A percentile compares a stretch with the other conserved stretches of the same genome.
phyloP scores from a whole-genome alignment of 1,140 invertebrate species.

The Galleria mellonella region DNA sequence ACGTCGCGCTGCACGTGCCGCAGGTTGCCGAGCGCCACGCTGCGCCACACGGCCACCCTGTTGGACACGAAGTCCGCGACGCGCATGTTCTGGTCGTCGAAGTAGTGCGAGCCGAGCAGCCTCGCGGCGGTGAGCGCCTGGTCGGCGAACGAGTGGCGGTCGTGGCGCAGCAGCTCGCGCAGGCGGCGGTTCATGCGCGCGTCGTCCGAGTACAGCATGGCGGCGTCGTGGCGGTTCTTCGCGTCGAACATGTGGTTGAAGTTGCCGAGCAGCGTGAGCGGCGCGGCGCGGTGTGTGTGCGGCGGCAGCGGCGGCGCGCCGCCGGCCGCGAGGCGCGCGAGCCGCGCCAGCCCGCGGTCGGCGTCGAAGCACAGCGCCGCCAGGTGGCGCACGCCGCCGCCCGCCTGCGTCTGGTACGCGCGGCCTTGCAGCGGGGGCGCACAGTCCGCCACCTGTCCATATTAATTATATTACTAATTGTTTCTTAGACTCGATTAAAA shows the following conservation, averaged over 20 bases:
- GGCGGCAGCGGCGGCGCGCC: conserved; percentile 27
- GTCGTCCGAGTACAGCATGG: conserved; percentile 55
- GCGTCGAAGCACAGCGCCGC: conserved; percentile 57
- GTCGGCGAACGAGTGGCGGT: conserved; percentile 37
- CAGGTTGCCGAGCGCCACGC: conserved; percentile 55
- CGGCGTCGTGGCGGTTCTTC: conserved; percentile 44
- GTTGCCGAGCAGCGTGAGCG: conserved; percentile 59
- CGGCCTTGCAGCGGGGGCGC: conserved; percentile 47
- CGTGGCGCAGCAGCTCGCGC: conserved; percentile 41
- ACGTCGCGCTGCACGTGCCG: conserved; percentile 49
- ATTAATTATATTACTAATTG: no score
- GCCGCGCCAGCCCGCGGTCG: conserved; percentile 34
- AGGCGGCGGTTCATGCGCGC: conserved; percentile 39
- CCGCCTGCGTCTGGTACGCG: conserved; percentile 33
- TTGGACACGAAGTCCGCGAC: conserved; percentile 58
- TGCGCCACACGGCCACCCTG: conserved; percentile 46
- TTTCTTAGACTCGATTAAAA: no score
- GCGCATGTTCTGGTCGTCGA: conserved; percentile 54
- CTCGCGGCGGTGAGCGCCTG: conserved; percentile 39
- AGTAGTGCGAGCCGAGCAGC: conserved; percentile 45
- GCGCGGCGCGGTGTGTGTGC: conserved; percentile 28
- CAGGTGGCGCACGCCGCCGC: conserved; percentile 30
- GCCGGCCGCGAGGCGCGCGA: conserved; percentile 27
- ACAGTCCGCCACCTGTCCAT: conserved; percentile 44
- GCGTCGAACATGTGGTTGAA: conserved; percentile 67